These are phyloP conservation scores for Apis florea DNA, from an alignment of 1,140 invertebrate species.

Conservation along the genomic window DNA sequence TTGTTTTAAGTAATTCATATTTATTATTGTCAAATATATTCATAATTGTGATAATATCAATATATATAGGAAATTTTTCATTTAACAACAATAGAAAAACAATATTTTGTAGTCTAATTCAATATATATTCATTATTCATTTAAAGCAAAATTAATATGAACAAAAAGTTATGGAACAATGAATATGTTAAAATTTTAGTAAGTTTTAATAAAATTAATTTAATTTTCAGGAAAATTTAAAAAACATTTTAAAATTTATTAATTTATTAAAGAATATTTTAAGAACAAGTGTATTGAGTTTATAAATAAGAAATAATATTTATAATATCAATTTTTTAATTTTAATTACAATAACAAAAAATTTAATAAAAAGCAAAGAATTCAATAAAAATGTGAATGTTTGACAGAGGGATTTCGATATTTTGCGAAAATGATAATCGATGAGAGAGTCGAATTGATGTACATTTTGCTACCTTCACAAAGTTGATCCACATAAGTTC, in stretches of 20 bases:
- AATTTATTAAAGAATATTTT: background rate
- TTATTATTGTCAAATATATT: background rate
- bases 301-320: background rate
- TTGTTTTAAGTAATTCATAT: background rate
- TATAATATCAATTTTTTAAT: background rate
- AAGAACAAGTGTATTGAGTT: no score
- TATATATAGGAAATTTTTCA: background rate
- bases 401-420: slow-evolving; percentile 30
- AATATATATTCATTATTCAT: background rate
- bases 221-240: no score
- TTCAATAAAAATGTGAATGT: background rate
- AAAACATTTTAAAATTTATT: background rate
- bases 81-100: background rate
- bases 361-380: background rate
- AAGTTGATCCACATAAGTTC: background rate
- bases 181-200: background rate
- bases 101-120: background rate
- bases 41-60: background rate
- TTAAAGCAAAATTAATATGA: background rate
- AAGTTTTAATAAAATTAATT: background rate
- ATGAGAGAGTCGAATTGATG: background rate
- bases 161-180: background rate
- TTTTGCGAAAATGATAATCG: slow-evolving; percentile 6
- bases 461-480: background rate
- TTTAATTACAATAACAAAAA: background rate